phyloP scores from a whole-genome alignment of 1,140 invertebrate genomes.

The Cryptotermes secundus region DNA sequence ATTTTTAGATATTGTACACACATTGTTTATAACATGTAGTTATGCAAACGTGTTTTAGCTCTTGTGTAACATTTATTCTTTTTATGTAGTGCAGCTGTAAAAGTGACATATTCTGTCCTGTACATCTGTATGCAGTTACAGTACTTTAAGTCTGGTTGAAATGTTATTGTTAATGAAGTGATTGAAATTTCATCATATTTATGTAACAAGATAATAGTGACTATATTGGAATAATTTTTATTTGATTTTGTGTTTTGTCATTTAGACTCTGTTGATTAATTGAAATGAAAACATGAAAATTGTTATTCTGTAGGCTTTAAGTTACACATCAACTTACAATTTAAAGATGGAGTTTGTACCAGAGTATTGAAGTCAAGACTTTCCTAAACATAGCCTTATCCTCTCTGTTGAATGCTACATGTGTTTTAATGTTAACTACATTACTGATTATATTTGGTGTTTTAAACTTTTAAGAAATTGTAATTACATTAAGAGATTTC shows the following conservation, averaged over 20 bases:
- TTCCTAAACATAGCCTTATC: not conserved
- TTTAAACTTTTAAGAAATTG: not conserved
- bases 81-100: not conserved
- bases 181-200: slow-evolving; percentile 17
- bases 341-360: not conserved
- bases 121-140: not conserved
- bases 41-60: not conserved
- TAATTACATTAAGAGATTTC: not conserved
- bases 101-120: not conserved
- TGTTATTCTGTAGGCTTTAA: not conserved
- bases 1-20: slow-evolving; percentile 16
- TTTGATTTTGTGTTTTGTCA: not conserved
- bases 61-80: not conserved
- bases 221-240: not conserved
- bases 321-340: not conserved
- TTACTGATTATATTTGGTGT: not conserved
- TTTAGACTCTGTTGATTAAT: not conserved
- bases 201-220: not conserved
- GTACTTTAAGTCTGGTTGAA: not conserved
- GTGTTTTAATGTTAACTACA: not conserved
- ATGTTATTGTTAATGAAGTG: slow-evolving; percentile 15
- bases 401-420: not conserved
- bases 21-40: slow-evolving; percentile 19
- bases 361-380: not conserved
- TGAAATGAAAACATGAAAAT: not conserved